These are phyloP conservation scores for Xiphophorus birchmanni DNA, from an alignment of 2,797 vertebrate genomes.

Conservation along the genomic window DNA sequence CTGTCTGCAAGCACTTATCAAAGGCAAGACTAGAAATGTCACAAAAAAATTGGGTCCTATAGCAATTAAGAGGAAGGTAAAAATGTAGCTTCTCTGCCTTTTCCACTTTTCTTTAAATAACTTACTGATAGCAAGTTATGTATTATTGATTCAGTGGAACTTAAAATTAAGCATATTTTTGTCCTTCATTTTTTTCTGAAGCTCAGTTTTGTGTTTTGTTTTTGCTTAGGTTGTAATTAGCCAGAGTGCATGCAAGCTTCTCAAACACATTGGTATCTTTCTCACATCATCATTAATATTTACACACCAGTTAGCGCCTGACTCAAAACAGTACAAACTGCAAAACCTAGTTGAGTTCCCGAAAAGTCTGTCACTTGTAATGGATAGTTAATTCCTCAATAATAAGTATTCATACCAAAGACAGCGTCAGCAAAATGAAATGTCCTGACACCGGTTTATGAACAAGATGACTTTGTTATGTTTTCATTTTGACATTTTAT, in stretches of 20 bases:
- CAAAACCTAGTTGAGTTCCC: too few relatives aligned
- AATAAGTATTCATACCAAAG: too few relatives aligned
- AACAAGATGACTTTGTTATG: too few relatives aligned
- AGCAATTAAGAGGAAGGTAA: not conserved
- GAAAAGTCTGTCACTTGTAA: too few relatives aligned
- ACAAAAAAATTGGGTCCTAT: not conserved
- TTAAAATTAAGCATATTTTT: not conserved
- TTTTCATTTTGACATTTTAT: too few relatives aligned
- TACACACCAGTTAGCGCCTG: too few relatives aligned
- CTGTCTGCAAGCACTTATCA: constrained; percentile 16
- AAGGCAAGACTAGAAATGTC: not conserved
- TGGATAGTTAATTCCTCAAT: too few relatives aligned
- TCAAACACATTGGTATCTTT: not conserved
- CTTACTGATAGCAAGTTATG: too few relatives aligned
- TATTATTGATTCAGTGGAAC: not conserved
- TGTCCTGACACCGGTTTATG: too few relatives aligned
- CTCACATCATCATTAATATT: too few relatives aligned
- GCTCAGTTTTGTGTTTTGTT: not conserved
- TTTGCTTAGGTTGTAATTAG: not conserved
- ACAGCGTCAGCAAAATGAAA: too few relatives aligned
- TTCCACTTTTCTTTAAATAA: not conserved
- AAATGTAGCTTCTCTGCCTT: not conserved
- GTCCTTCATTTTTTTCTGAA: not conserved
- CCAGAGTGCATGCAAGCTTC: not conserved
- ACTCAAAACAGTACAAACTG: too few relatives aligned